Conservation (phyloP, 2,113 vertebrate genomes). For the Calcarius ornatus region DNA sequence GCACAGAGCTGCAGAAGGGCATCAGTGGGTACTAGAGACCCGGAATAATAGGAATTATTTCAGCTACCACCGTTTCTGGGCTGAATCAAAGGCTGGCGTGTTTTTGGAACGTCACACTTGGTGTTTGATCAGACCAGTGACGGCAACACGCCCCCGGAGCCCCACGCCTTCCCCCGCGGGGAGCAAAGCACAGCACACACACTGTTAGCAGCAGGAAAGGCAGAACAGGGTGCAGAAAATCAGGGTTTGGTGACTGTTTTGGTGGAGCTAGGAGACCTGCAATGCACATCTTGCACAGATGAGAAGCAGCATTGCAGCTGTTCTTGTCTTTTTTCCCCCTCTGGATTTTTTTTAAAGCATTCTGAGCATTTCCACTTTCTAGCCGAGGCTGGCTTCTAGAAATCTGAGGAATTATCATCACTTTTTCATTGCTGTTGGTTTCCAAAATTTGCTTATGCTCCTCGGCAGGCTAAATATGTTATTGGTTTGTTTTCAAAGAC, state of each 20-base stretch:
- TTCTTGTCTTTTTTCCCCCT: not conserved
- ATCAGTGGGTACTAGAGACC: not conserved
- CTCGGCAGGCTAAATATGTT: not conserved
- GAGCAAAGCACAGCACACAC: not conserved
- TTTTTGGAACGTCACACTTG: not conserved
- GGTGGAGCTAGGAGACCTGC: not conserved
- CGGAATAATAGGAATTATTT: not conserved
- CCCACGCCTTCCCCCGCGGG: not conserved
- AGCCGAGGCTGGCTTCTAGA: not conserved
- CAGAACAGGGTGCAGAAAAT: not conserved
- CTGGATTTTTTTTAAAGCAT: not conserved
- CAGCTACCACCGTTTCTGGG: not conserved
- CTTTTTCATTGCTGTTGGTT: not conserved
- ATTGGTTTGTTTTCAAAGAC: not conserved
- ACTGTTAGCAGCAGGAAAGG: not conserved
- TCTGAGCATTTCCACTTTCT: not conserved
- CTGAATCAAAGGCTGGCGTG: not conserved
- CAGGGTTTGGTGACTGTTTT: not conserved
- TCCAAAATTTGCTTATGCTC: not conserved
- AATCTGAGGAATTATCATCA: not conserved
- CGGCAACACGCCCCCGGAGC: not conserved
- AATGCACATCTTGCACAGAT: not conserved
- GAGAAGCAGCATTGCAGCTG: not conserved
- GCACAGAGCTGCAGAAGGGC: not conserved
- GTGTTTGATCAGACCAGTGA: not conserved